Evolutionary conservation across 2,888 invertebrate species (phyloP).

Genomic region (Pseudococcus jackbeardsleyi): DNA sequence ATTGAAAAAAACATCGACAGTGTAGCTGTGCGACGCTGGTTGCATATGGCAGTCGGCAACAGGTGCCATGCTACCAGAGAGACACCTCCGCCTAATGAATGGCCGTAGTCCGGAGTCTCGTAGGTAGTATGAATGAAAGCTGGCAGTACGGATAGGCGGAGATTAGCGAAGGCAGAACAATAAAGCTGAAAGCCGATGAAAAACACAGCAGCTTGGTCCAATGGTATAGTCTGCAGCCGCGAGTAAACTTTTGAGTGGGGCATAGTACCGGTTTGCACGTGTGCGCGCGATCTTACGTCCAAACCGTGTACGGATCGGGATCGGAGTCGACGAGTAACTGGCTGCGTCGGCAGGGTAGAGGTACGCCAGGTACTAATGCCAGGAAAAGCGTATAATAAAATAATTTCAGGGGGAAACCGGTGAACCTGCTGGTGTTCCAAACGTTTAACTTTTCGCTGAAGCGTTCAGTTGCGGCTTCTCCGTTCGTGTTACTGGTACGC

Average conservation of each 20-base stretch:
- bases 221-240: background rate
- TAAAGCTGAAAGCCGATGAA: constrained; percentile 1
- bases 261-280: constrained; percentile 53
- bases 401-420: constrained; percentile 61
- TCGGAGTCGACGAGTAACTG: background rate
- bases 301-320: background rate
- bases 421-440: constrained; percentile 64
- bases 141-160: constrained; percentile 39
- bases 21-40: background rate
- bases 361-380: constrained; percentile 44
- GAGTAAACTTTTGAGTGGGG: constrained; percentile 26
- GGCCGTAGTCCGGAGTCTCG: background rate
- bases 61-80: no score
- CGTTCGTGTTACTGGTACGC: constrained; percentile 63
- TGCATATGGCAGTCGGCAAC: no score
- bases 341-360: constrained; percentile 33
- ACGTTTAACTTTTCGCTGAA: constrained; percentile 64
- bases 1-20: background rate
- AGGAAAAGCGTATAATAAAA: constrained; percentile 59
- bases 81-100: constrained; percentile 38
- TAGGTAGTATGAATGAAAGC: constrained; percentile 60
- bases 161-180: constrained; percentile 63
- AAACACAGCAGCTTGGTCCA: constrained; percentile 38
- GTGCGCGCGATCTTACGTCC: constrained; percentile 44
- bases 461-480: constrained; percentile 65